Evolutionary conservation across 2,797 vertebrate species (phyloP).

Genomic region (Bovichtus diacanthus): DNA sequence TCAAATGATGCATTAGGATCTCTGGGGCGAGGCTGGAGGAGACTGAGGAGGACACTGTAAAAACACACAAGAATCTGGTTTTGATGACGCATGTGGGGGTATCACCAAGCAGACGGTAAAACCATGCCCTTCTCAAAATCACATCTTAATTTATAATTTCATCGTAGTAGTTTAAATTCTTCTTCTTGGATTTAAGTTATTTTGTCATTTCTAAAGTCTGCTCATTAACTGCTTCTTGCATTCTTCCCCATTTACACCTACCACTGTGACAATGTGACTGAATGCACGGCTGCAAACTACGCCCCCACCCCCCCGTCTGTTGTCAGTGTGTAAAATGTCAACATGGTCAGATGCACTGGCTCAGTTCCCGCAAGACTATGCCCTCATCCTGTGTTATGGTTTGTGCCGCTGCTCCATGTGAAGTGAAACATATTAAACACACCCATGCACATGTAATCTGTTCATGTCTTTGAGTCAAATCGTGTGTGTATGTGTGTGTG

Average conservation of each 20-base stretch:
- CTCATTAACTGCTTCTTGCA: constrained; percentile 1
- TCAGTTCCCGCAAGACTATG: constrained; percentile 71
- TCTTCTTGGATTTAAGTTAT: background rate
- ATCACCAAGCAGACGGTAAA: constrained; percentile 23
- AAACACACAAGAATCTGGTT: constrained; percentile 48
- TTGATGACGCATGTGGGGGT: constrained; percentile 45
- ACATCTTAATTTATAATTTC: constrained; percentile 20
- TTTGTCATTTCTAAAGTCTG: constrained; percentile 1
- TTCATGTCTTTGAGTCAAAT: constrained; percentile 67
- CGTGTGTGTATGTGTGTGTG: constrained; percentile 14
- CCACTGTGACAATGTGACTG: constrained; percentile 43
- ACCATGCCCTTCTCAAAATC: constrained; percentile 16
- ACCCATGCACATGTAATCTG: constrained; percentile 79
- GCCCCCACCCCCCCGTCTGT: constrained; percentile 37
- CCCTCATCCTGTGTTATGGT: constrained; percentile 69
- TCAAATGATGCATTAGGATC: constrained; percentile 81
- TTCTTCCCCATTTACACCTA: constrained; percentile 31
- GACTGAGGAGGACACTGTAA: constrained; percentile 62
- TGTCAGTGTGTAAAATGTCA: constrained; percentile 80
- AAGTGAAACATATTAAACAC: constrained; percentile 78
- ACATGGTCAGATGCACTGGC: constrained; percentile 77
- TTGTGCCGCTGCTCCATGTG: constrained; percentile 61
- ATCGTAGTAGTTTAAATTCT: background rate
- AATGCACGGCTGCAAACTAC: constrained; percentile 54
- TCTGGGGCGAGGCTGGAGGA: constrained; percentile 71